Conservation (phyloP, 2,888 invertebrate species). For the Lissonota sp. region DNA sequence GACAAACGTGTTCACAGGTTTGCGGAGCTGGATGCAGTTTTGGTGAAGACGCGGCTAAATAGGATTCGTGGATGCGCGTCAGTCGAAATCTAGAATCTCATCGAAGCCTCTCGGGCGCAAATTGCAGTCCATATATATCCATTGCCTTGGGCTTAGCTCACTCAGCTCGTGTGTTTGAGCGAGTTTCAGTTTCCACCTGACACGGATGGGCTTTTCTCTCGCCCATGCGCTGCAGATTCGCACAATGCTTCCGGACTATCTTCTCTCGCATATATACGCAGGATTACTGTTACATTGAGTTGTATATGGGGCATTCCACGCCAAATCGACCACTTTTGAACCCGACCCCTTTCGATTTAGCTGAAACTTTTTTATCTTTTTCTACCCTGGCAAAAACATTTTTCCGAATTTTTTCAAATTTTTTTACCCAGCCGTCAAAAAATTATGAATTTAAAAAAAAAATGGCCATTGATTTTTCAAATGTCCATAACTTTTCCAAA, state of each 20-base stretch:
- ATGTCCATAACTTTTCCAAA: no score
- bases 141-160: constrained; percentile 35
- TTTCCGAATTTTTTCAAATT: no score
- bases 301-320: no score
- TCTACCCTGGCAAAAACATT: no score
- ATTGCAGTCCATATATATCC: constrained; percentile 10
- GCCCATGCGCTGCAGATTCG: constrained; percentile 1
- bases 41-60: neutral
- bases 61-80: neutral
- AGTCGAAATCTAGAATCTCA: constrained; percentile 13
- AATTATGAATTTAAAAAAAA: no score
- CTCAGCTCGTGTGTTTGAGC: neutral
- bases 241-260: neutral
- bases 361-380: no score
- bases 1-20: neutral
- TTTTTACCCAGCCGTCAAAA: no score
- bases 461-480: no score
- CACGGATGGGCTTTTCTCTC: neutral
- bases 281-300: neutral
- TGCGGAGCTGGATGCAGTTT: neutral
- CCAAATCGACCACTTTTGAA: no score
- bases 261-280: neutral
- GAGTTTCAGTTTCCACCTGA: constrained; percentile 14
- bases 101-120: constrained; percentile 4
- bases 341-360: no score